Conservation (phyloP, 2,797 vertebrate species). For the Tarsius wallacei region DNA sequence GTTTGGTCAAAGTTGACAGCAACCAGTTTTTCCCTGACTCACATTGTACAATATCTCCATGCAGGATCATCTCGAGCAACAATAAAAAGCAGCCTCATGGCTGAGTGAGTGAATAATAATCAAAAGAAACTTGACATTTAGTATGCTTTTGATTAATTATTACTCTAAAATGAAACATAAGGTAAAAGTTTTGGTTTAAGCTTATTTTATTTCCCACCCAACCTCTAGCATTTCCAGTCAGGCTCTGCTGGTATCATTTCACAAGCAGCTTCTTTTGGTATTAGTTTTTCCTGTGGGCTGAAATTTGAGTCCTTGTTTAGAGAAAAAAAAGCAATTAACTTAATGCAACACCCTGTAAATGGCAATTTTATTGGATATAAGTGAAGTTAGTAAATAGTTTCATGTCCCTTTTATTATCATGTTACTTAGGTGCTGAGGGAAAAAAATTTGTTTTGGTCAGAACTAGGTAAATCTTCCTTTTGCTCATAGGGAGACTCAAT, state of each 20-base stretch:
- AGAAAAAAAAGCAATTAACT: constrained; percentile 56
- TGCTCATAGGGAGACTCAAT: neutral
- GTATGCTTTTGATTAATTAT: constrained; percentile 68
- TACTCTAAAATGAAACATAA: constrained; percentile 46
- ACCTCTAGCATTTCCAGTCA: neutral
- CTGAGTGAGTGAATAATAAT: neutral
- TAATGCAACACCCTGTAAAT: neutral
- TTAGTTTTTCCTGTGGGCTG: constrained; percentile 47
- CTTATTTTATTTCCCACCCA: neutral
- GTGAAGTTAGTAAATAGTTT: constrained; percentile 22
- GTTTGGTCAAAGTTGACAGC: constrained; percentile 70
- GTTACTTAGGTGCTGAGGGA: neutral
- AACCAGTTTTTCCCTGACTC: constrained; percentile 25
- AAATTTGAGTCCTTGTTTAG: constrained; percentile 61
- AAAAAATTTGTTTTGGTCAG: constrained; percentile 7
- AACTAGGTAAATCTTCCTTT: neutral
- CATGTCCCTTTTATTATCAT: constrained; percentile 12
- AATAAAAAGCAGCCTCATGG: neutral
- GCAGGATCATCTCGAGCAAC: constrained; percentile 36
- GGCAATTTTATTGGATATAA: constrained; percentile 32
- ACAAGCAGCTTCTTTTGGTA: neutral
- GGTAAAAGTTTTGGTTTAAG: neutral
- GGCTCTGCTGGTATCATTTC: neutral
- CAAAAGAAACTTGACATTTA: constrained; percentile 23
- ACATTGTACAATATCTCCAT: constrained; percentile 21